phyloP scores from a whole-genome alignment of 2,888 invertebrate species.

The Oligia fasciuncula region DNA sequence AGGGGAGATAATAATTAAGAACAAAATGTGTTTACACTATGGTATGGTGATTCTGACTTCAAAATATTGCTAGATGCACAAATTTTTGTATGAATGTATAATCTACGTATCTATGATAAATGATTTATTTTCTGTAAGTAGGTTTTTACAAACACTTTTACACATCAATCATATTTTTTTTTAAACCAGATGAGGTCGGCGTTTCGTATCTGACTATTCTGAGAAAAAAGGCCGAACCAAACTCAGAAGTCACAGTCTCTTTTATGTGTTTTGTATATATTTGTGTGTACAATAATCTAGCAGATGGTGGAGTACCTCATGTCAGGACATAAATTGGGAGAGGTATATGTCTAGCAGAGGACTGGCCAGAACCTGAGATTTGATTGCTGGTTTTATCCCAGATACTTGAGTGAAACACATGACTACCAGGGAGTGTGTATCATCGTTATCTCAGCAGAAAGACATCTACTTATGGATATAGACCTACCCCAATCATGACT shows the following conservation, averaged over 20 bases:
- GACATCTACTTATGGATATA: background rate
- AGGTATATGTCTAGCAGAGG: background rate
- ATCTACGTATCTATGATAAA: background rate
- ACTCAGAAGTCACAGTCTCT: no score
- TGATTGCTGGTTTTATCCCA: background rate
- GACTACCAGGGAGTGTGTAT: background rate
- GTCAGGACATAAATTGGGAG: no score
- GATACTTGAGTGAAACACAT: background rate
- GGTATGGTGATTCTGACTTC: background rate
- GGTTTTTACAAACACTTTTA: no score
- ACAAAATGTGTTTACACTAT: conserved; percentile 32
- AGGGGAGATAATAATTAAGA: conserved; percentile 32
- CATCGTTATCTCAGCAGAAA: background rate
- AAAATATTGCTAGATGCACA: conserved; percentile 14
- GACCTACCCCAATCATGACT: background rate
- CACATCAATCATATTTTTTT: no score
- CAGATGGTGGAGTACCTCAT: background rate
- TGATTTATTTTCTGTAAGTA: no score
- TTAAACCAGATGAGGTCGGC: no score
- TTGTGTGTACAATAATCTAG: background rate
- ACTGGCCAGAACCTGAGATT: background rate
- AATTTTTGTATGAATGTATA: background rate
- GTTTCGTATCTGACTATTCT: no score
- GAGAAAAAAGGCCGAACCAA: no score
- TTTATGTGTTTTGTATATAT: no score